Evolutionary conservation across 2,888 invertebrate species (phyloP).

Genomic region (Amiota minor): DNA sequence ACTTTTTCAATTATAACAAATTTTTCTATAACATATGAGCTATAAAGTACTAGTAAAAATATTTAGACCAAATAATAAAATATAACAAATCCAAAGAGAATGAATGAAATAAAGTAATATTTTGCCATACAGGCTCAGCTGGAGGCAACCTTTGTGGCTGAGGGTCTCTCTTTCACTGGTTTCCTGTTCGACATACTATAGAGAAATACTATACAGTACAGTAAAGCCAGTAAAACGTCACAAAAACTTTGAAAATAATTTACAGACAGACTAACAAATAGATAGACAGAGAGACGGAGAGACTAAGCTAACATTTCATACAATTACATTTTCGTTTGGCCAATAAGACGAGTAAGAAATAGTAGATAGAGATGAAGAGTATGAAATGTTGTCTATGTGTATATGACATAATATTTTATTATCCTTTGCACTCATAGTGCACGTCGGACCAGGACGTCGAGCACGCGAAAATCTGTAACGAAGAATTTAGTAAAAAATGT

Average conservation of each 20-base stretch:
- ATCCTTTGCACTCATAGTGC: conserved; percentile 24
- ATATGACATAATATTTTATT: conserved; percentile 31
- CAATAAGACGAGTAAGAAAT: conserved; percentile 10
- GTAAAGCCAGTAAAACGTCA: not conserved
- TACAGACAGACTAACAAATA: conserved; percentile 34
- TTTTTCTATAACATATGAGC: conserved; percentile 30
- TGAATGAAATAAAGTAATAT: conserved; percentile 7
- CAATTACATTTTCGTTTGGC: conserved; percentile 58
- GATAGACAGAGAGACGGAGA: not conserved
- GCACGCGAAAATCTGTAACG: conserved; percentile 30
- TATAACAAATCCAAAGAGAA: conserved; percentile 28
- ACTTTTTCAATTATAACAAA: conserved; percentile 53
- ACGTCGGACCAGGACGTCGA: conserved; percentile 9
- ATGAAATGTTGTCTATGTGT: not conserved
- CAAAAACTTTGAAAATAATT: conserved; percentile 26
- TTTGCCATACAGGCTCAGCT: conserved; percentile 12
- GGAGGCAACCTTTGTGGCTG: too few species aligned
- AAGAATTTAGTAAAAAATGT: conserved; percentile 21
- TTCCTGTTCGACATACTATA: too few species aligned
- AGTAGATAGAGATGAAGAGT: too few species aligned
- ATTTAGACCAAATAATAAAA: conserved; percentile 33
- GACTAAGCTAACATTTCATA: conserved; percentile 46
- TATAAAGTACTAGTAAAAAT: conserved; percentile 20
- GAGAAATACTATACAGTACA: not conserved
- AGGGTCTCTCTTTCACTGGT: too few species aligned